phyloP scores from a whole-genome alignment of 30 jellyfish, hydroid and myxozoan species.

The Chrysaora quinquecirrha region DNA sequence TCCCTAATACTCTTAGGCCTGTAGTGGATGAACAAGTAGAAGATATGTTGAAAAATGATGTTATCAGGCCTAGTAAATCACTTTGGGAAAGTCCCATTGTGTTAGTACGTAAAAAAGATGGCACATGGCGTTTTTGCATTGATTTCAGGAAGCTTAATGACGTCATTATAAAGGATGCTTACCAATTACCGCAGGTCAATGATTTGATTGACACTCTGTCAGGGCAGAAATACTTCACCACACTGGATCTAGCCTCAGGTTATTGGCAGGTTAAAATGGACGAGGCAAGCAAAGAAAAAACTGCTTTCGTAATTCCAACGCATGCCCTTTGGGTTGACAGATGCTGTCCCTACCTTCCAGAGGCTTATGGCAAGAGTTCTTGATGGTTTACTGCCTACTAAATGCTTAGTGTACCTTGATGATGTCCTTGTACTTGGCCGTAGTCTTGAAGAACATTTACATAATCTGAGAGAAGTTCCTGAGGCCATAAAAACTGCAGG shows the following conservation, averaged over 20 bases:
- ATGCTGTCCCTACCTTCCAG: neutral
- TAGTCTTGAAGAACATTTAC: neutral
- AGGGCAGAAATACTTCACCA: neutral
- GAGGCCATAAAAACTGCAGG: neutral
- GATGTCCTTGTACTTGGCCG: neutral
- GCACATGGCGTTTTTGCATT: slow-evolving; percentile 1
- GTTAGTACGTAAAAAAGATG: slow-evolving; percentile 17
- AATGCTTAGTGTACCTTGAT: neutral
- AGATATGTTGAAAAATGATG: neutral
- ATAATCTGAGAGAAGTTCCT: neutral
- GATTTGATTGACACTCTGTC: neutral
- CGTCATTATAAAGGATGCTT: slow-evolving; percentile 7
- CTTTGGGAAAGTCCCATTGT: neutral
- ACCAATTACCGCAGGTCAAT: slow-evolving; percentile 8
- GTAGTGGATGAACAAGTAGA: neutral
- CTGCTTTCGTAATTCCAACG: neutral
- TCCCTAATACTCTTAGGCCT: neutral
- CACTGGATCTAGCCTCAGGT: neutral
- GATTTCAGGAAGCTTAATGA: slow-evolving; percentile 13
- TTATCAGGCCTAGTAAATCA: neutral
- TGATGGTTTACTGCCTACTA: neutral
- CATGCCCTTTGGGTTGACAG: neutral
- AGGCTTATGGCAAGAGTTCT: neutral
- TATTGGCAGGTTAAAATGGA: neutral
- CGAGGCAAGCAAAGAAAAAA: neutral